Percentiles rank a stretch among this genome's conserved stretches.
phyloP scores from a whole-genome alignment of 2,113 vertebrate genomes.

The Dinomys branickii region DNA sequence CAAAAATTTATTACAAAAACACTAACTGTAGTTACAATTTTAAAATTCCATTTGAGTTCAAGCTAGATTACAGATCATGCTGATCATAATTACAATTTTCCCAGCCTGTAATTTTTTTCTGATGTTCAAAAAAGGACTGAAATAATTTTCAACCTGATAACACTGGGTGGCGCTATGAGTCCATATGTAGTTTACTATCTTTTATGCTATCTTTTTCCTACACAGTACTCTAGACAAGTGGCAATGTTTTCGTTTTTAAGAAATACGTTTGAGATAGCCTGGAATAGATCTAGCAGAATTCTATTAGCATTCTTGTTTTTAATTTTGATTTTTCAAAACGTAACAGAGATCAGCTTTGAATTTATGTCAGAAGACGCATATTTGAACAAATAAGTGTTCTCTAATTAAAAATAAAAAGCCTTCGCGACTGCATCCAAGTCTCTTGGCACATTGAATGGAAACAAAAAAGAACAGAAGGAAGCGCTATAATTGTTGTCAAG shows the following conservation, averaged over 20 bases:
- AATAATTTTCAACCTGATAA: constrained; percentile 20
- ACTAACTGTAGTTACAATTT: background rate
- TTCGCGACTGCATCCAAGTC: background rate
- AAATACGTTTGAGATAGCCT: constrained; percentile 26
- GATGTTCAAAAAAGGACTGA: background rate
- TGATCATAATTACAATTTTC: background rate
- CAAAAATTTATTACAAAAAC: background rate
- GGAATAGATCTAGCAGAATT: constrained; percentile 30
- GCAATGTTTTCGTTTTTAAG: constrained; percentile 56
- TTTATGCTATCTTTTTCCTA: fast-evolving
- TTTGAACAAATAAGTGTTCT: constrained; percentile 22
- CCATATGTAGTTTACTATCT: background rate
- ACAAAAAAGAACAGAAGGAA: constrained; percentile 37
- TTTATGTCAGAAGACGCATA: constrained; percentile 45
- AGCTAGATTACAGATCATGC: background rate
- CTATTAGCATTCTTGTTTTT: constrained; percentile 41
- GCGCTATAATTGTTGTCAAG: constrained; percentile 50
- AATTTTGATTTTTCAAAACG: constrained; percentile 45
- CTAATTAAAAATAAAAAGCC: constrained; percentile 54
- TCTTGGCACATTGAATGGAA: background rate
- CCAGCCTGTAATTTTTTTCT: background rate
- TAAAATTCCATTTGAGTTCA: background rate
- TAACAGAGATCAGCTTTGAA: constrained; percentile 41
- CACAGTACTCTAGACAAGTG: background rate
- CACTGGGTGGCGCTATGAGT: constrained; percentile 84